Conservation (phyloP, 2,888 invertebrate genomes). For the Drosophila kokeensis region DNA sequence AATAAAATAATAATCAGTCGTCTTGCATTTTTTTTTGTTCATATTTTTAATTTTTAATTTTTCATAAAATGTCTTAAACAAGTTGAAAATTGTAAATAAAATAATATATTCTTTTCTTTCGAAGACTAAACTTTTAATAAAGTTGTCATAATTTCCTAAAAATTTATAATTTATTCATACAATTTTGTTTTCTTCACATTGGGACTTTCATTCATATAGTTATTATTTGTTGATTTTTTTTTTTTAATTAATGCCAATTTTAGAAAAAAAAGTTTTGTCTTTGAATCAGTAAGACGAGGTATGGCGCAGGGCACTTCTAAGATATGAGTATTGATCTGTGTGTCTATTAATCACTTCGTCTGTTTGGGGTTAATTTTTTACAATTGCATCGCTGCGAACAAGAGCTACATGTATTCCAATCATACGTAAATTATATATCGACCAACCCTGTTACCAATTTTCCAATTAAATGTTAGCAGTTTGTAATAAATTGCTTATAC, state of each 20-base stretch:
- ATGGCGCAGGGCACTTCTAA: not conserved
- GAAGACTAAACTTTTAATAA: not conserved
- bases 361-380: not conserved
- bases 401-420: not conserved
- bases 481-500: not conserved
- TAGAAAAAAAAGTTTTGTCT: not conserved
- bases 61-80: not conserved
- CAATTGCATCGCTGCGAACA: not conserved
- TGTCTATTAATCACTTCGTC: not conserved
- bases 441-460: not conserved
- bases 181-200: not conserved
- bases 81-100: not conserved
- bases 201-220: no score
- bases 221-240: not conserved
- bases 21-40: not conserved
- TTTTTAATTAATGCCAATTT: not conserved
- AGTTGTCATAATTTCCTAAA: not conserved
- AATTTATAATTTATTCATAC: not conserved
- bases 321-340: not conserved
- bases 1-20: no score
- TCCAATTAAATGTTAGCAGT: not conserved
- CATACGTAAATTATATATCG: not conserved
- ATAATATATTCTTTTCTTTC: not conserved
- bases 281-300: not conserved
- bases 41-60: not conserved